phyloP scores from a whole-genome alignment of 1,140 invertebrate species.

The Calephelis nemesis region DNA sequence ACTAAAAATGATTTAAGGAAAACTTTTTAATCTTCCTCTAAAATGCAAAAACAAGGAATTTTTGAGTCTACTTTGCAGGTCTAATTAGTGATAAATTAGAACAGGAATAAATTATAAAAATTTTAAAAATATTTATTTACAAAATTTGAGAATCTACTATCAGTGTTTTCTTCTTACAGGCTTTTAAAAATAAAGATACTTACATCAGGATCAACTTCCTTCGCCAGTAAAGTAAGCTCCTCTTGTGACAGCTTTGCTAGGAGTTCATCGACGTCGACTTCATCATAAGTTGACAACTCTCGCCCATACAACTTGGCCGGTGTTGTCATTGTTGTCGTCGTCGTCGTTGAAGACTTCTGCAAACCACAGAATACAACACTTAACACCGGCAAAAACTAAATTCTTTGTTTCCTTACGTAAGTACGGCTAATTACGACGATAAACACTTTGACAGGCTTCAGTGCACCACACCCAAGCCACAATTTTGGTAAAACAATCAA shows the following conservation, averaged over 20 bases:
- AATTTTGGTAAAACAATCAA: conserved; percentile 28
- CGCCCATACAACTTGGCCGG: conserved; percentile 94
- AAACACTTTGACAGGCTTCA: conserved; percentile 40
- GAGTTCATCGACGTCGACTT: conserved; percentile 98
- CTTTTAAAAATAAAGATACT: conserved; percentile 74
- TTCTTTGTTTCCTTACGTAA: conserved; percentile 32
- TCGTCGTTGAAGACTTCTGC: conserved; percentile 91
- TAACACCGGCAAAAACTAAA: conserved; percentile 31
- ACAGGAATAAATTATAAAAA: no score
- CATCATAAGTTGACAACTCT: conserved; percentile 95
- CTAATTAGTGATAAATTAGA: no score
- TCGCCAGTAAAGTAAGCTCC: conserved; percentile 97
- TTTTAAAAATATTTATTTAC: no score
- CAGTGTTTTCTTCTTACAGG: background rate
- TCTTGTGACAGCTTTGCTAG: conserved; percentile 95
- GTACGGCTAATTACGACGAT: conserved; percentile 11
- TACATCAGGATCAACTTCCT: conserved; percentile 99
- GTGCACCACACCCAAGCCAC: conserved; percentile 55
- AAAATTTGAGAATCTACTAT: no score
- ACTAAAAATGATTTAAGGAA: no score
- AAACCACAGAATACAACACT: conserved; percentile 63
- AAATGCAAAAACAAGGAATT: no score
- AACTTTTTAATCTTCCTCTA: no score
- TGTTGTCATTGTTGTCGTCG: conserved; percentile 92
- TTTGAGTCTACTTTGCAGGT: no score